Evolutionary conservation across 1,140 invertebrate genomes (phyloP).

Genomic region (Lordiphosa clarofinis): DNA sequence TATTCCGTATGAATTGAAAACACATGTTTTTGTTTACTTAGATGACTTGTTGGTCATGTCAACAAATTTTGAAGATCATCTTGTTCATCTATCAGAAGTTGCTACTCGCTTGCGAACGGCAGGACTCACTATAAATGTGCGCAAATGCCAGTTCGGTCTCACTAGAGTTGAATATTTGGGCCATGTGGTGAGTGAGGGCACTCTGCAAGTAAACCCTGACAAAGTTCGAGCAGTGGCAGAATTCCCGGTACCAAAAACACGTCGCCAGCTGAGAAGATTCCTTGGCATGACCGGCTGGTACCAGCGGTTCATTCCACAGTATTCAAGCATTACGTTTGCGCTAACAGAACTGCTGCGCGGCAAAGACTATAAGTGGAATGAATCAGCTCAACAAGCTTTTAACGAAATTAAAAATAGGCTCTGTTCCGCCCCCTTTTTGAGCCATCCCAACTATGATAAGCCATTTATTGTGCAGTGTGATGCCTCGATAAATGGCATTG

Average conservation of each 20-base stretch:
- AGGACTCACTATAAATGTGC: background rate
- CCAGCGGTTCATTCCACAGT: background rate
- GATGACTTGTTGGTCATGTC: constrained; percentile 4
- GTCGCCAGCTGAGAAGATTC: background rate
- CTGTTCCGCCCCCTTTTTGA: constrained; percentile 53
- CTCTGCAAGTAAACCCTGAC: no score
- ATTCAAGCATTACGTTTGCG: constrained; percentile 30
- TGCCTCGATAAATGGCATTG: constrained; percentile 28
- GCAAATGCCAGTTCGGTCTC: constrained; percentile 1
- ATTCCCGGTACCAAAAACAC: background rate
- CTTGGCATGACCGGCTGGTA: background rate
- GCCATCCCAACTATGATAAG: constrained; percentile 66
- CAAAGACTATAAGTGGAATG: constrained; percentile 1
- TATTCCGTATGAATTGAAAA: background rate
- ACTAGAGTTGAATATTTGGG: no score
- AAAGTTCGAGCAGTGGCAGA: no score
- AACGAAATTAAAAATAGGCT: constrained; percentile 10
- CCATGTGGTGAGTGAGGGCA: no score
- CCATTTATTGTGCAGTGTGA: constrained; percentile 75
- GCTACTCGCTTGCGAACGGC: no score
- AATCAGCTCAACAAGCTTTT: constrained; percentile 62
- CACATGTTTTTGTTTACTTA: constrained; percentile 1
- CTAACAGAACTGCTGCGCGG: constrained; percentile 8
- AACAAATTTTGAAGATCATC: background rate
- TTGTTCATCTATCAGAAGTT: no score